Base-by-base conservation (phyloP, 2,888 invertebrate species). In the Eugnorisma glareosa region DNA sequence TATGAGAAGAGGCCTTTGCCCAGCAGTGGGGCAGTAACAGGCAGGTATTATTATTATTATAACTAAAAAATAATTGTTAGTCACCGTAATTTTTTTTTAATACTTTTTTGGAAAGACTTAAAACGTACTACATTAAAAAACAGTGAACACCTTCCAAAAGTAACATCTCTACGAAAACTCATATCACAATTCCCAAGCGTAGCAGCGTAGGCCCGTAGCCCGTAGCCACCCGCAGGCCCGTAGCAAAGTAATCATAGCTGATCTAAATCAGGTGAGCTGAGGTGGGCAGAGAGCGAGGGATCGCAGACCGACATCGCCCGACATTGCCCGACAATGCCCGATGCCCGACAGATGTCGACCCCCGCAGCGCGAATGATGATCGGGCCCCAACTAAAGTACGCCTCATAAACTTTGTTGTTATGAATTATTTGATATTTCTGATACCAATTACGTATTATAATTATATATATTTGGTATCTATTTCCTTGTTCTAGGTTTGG, bases 281-380 rank as follows among this genome's bases (percentile, higher is more conserved):
- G 89, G 89, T 89, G 77, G 79, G 81, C 67, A 63, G 76, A 72
- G 69, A 66, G 66, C 59, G 81, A 89, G 89, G 93, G 93, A 91
- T 90, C 87, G 84, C 82, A 87, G 63, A 83, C 88, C 92, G 93
- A 93, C 95, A 48, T 48, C 24, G 35, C 31, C 40, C 68, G 57
- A 93, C 96, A 57, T 48, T 18, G 54, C 35, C 28, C 67, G 64
- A 70, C 57, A 54, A 21, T 57, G 70, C 45, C 43, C 79, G 59
- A 79, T 76, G 54, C 77, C 77, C 92, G 94, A 93, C 96, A 96
- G 96, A 96, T 96, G 97, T 93, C 93, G 92, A 91, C 96, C 96
- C 97, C 97, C 88, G 95, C 92, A 67, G 96, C 75, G 96, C 91
- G 91, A 88, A 90, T 94, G 95, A 96, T 96, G 94, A 95, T 90